Conservation (phyloP, 2,888 invertebrate species). For the Yponomeuta cagnagella region DNA sequence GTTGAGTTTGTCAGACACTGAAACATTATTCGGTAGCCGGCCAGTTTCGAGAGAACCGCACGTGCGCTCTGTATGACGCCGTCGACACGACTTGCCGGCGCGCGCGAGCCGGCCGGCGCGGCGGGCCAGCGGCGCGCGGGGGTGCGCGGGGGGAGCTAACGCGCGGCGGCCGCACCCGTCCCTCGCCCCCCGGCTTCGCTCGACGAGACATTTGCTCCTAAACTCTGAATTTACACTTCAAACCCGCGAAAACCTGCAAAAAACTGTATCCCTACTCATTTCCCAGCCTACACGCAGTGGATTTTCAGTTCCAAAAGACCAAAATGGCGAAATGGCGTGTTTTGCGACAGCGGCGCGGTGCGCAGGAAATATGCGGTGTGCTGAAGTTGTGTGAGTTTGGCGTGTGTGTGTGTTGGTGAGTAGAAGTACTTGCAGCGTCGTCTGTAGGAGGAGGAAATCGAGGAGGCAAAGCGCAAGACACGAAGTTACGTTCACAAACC, state of each 20-base stretch:
- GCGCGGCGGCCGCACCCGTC: slow-evolving; percentile 29
- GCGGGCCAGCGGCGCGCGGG: slow-evolving; percentile 25
- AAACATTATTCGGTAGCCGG: slow-evolving; percentile 75
- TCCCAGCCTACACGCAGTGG: not conserved
- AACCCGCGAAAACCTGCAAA: slow-evolving; percentile 18
- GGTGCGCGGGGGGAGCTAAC: slow-evolving; percentile 38
- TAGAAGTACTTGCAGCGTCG: slow-evolving; percentile 27
- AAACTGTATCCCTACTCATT: slow-evolving; percentile 10
- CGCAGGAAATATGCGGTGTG: slow-evolving; percentile 40
- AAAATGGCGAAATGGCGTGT: slow-evolving; percentile 22
- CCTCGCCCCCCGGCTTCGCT: slow-evolving; percentile 30
- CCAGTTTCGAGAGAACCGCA: slow-evolving; percentile 68
- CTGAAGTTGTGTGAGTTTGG: slow-evolving; percentile 25
- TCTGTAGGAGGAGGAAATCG: slow-evolving; percentile 51
- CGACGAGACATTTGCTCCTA: slow-evolving; percentile 49
- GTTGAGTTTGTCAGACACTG: slow-evolving; percentile 75
- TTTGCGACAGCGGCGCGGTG: slow-evolving; percentile 38
- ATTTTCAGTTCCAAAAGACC: not conserved
- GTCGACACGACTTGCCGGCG: slow-evolving; percentile 60
- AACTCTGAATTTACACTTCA: slow-evolving; percentile 59
- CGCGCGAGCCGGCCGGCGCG: slow-evolving; percentile 28
- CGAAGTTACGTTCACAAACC: not conserved
- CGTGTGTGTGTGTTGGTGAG: slow-evolving; percentile 43
- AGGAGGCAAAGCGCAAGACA: slow-evolving; percentile 20
- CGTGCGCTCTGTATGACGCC: slow-evolving; percentile 68